Conservation (phyloP, 2,888 invertebrate genomes). For the Mystacides longicornis region DNA sequence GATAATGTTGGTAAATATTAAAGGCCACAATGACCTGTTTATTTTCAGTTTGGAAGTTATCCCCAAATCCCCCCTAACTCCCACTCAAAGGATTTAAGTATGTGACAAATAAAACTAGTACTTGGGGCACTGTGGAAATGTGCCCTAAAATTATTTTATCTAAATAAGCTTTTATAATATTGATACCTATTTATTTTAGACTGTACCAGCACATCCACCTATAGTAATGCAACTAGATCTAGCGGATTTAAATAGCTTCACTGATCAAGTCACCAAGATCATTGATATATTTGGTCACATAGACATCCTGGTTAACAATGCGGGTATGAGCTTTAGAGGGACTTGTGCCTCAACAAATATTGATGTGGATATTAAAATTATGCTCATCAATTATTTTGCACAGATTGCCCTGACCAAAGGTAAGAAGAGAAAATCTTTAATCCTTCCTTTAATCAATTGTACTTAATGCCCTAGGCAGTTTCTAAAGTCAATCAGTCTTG, state of each 20-base stretch:
- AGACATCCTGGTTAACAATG: constrained; percentile 90
- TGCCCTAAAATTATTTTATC: too few relatives aligned
- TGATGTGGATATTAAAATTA: constrained; percentile 78
- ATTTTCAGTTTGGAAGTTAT: too few relatives aligned
- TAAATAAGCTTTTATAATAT: too few relatives aligned
- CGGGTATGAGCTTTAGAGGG: constrained; percentile 79
- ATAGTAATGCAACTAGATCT: constrained; percentile 70
- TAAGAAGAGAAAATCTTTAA: constrained; percentile 39
- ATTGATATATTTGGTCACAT: constrained; percentile 64
- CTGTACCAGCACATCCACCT: constrained; percentile 60
- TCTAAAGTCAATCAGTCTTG: too few relatives aligned
- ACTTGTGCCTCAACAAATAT: constrained; percentile 64
- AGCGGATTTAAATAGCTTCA: constrained; percentile 57
- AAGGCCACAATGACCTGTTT: too few relatives aligned
- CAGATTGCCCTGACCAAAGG: constrained; percentile 87
- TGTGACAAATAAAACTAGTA: too few relatives aligned
- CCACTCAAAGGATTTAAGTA: too few relatives aligned
- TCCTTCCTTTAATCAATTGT: too few relatives aligned
- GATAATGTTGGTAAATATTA: too few relatives aligned
- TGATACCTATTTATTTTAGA: constrained; percentile 39
- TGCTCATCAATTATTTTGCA: constrained; percentile 94
- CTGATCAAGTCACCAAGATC: constrained; percentile 56
- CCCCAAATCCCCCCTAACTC: too few relatives aligned
- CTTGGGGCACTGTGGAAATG: too few relatives aligned
- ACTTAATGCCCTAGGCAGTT: too few relatives aligned